A percentile compares a stretch with the other conserved stretches of the same genome.
Evolutionary conservation across 2,888 invertebrate species (phyloP).

Genomic region (Drosophila silvestris): DNA sequence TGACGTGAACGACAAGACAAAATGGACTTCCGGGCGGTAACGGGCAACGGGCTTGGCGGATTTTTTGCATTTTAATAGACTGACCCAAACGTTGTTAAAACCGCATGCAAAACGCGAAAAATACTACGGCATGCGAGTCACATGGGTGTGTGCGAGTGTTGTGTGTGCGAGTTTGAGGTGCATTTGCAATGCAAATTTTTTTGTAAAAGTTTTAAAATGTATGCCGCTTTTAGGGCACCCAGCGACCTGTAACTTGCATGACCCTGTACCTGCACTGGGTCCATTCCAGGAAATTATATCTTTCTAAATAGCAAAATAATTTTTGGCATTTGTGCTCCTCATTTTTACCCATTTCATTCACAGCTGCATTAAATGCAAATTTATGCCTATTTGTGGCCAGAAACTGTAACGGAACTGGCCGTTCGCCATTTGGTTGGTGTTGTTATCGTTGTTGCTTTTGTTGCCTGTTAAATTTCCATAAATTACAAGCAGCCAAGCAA

Average conservation of each 20-base stretch:
- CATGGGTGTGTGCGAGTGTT: conserved; percentile 19
- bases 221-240: conserved; percentile 81
- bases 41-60: conserved; percentile 9
- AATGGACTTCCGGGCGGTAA: conserved; percentile 74
- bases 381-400: conserved; percentile 76
- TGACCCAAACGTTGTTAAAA: conserved; percentile 77
- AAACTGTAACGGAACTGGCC: conserved; percentile 76
- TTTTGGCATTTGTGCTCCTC: conserved; percentile 70
- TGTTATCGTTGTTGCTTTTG: neutral
- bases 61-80: conserved; percentile 81
- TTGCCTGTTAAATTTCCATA: conserved; percentile 76
- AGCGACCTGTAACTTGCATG: conserved; percentile 41
- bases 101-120: conserved; percentile 76
- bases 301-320: conserved; percentile 81
- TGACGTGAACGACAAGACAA: conserved; percentile 82
- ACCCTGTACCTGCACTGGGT: conserved; percentile 15
- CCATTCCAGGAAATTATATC: conserved; percentile 72
- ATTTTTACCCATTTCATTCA: conserved; percentile 42
- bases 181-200: conserved; percentile 80
- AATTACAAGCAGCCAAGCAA: conserved; percentile 54
- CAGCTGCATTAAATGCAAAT: conserved; percentile 78
- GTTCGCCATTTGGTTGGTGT: conserved; percentile 17
- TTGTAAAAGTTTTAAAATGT: conserved; percentile 74
- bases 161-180: conserved; percentile 15
- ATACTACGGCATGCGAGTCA: conserved; percentile 33